Conservation (phyloP, 2,888 invertebrate species). For the Drosophila cognata region DNA sequence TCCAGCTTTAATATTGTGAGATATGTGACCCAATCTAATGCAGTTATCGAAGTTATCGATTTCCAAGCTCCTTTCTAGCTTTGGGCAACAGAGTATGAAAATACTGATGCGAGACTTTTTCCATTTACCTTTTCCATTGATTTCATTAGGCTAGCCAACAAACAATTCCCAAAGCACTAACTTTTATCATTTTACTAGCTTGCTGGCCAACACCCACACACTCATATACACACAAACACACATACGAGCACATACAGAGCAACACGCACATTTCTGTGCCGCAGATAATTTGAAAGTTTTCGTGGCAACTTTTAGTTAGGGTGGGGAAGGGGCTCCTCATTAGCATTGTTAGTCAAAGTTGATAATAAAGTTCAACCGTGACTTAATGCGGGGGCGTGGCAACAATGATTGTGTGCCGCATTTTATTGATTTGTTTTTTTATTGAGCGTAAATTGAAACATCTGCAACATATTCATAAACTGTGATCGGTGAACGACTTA, state of each 20-base stretch:
- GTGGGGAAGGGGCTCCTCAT: constrained; percentile 48
- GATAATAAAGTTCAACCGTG: constrained; percentile 61
- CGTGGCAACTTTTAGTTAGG: constrained; percentile 55
- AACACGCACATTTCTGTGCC: constrained; percentile 14
- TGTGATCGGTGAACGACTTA: neutral
- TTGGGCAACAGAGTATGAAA: neutral
- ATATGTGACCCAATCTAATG: neutral
- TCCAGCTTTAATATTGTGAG: neutral
- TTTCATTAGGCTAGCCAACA: neutral
- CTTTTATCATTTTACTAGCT: constrained; percentile 56
- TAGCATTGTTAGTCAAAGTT: constrained; percentile 76
- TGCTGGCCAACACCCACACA: constrained; percentile 17
- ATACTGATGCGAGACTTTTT: neutral
- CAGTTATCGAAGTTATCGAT: neutral
- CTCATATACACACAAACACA: neutral
- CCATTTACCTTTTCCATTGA: constrained; percentile 25
- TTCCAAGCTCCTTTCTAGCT: neutral
- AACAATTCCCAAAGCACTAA: constrained; percentile 39
- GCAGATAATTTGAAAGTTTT: constrained; percentile 57
- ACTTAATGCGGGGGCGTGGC: constrained; percentile 28
- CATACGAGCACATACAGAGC: constrained; percentile 1
- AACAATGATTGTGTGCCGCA: constrained; percentile 23
- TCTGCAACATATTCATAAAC: constrained; percentile 24
- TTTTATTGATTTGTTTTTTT: constrained; percentile 48
- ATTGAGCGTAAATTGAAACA: constrained; percentile 48